Percentiles rank a stretch among this genome's conserved stretches.
Conservation (phyloP, 1,140 invertebrate species). For the Macrobrachium rosenbergii region DNA sequence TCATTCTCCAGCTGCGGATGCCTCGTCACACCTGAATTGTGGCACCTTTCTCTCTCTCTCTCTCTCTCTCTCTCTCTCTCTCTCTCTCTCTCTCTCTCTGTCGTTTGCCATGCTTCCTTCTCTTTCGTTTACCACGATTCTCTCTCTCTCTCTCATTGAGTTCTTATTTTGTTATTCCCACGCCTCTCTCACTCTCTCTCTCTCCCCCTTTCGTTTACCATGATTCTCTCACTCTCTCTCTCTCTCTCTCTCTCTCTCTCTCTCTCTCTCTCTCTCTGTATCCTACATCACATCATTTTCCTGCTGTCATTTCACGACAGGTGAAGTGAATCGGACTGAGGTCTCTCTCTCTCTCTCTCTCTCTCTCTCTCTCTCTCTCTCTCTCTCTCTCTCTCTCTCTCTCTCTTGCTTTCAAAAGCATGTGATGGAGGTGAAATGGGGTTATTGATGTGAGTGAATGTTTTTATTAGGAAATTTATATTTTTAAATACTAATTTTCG, state of each 20-base stretch:
- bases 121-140: background rate
- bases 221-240: background rate
- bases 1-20: background rate
- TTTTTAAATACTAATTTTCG: no score
- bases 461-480: no score
- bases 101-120: background rate
- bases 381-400: background rate
- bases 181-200: background rate
- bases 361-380: no score
- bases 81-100: constrained; percentile 31
- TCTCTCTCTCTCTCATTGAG: no score
- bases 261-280: background rate
- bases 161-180: no score
- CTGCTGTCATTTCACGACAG: no score
- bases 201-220: background rate
- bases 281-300: background rate
- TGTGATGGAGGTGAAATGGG: background rate
- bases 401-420: background rate
- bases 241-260: background rate
- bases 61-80: constrained; percentile 16
- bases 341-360: background rate
- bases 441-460: no score
- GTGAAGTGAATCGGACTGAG: no score
- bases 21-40: background rate
- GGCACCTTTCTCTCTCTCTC: background rate